Conservation (phyloP, 1,140 invertebrate species). For the Episyrphus balteatus region DNA sequence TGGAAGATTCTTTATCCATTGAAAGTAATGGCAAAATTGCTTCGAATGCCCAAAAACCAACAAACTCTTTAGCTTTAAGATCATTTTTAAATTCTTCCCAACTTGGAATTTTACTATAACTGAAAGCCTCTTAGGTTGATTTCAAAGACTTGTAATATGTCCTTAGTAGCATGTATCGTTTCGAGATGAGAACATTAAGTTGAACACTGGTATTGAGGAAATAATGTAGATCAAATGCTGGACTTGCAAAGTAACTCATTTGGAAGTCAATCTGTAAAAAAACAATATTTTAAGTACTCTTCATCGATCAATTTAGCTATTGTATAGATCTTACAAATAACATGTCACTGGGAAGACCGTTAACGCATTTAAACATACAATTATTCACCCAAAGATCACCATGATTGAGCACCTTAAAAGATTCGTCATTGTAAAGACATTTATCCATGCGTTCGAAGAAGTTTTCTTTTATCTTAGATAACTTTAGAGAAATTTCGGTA, state of each 20-base stretch:
- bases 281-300: slow-evolving; percentile 2
- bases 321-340: slow-evolving; percentile 43
- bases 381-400: slow-evolving; percentile 58
- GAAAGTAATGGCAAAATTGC: slow-evolving; percentile 26
- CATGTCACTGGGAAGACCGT: slow-evolving; percentile 40
- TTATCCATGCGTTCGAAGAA: not conserved
- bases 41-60: slow-evolving; percentile 24
- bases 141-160: slow-evolving; percentile 25
- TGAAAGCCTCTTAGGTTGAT: slow-evolving; percentile 29
- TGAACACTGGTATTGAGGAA: slow-evolving; percentile 27
- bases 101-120: slow-evolving; percentile 36
- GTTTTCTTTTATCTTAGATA: slow-evolving; percentile 18
- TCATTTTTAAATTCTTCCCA: slow-evolving; percentile 27
- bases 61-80: slow-evolving; percentile 27
- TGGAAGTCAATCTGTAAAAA: slow-evolving; percentile 27
- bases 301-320: not conserved
- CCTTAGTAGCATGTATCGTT: slow-evolving; percentile 32
- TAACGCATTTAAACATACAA: slow-evolving; percentile 49
- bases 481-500: slow-evolving; percentile 19
- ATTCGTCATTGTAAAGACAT: slow-evolving; percentile 5
- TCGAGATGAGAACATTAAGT: slow-evolving; percentile 18
- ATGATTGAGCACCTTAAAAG: slow-evolving; percentile 46
- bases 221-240: slow-evolving; percentile 29
- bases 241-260: slow-evolving; percentile 26
- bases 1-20: slow-evolving; percentile 19